These are phyloP conservation scores for Cervus canadensis DNA, from an alignment of 2,113 vertebrate genomes.

Conservation along the genomic window DNA sequence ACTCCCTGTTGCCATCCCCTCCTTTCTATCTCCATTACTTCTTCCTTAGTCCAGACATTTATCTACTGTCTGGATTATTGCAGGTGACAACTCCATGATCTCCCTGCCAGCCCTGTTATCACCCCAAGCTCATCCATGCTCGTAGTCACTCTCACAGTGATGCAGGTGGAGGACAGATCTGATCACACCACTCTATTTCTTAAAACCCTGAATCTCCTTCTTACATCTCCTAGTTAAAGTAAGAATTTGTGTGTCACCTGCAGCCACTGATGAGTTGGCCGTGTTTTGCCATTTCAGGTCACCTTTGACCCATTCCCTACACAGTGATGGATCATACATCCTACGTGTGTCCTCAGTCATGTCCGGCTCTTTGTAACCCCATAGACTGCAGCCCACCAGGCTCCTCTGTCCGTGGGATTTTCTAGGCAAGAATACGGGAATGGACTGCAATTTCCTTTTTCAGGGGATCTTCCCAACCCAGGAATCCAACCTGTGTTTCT, in stretches of 20 bases:
- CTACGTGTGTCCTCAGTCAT: not conserved
- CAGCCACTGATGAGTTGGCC: not conserved
- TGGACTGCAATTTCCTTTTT: not conserved
- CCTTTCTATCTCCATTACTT: not conserved
- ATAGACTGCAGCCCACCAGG: not conserved
- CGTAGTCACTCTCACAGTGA: not conserved
- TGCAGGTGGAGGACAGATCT: not conserved
- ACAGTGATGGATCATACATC: not conserved
- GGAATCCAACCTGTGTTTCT: not conserved
- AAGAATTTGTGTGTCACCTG: not conserved
- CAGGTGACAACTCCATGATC: too few relatives aligned
- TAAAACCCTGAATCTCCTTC: not conserved
- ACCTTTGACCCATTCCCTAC: not conserved
- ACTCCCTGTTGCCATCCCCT: not conserved
- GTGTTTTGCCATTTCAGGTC: not conserved
- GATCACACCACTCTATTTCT: not conserved
- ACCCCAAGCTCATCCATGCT: not conserved
- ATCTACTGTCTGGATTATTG: not conserved
- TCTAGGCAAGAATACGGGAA: not conserved
- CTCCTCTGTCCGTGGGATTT: not conserved
- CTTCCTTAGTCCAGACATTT: not conserved
- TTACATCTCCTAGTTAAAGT: not conserved
- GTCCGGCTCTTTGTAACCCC: not conserved
- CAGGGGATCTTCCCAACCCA: not conserved
- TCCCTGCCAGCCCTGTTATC: not conserved